Base-by-base conservation (phyloP, 2,113 vertebrate species). In the Neomonachus schauinslandi region DNA sequence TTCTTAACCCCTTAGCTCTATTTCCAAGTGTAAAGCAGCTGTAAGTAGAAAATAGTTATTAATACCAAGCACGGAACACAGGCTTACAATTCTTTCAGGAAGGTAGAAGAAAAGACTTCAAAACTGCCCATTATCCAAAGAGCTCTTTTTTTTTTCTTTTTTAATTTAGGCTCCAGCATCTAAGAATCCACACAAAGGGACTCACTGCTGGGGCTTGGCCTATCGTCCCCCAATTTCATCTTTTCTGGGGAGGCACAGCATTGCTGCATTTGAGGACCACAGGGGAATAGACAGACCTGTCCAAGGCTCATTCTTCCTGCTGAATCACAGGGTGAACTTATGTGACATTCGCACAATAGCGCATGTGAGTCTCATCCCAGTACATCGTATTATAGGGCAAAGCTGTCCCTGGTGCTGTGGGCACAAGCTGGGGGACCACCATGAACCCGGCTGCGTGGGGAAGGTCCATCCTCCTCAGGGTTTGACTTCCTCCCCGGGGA, bases 141-240 rank as follows among this genome's bases (percentile, higher is more conserved):
- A 49, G 22, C 6, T 33, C 14, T 39, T 57, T 55, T 13, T 6
- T 13, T 36, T 36, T 69, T 69, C 18, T 69, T 69, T 69, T n/a
- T 36, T 1, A 81, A 51, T 46, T 36, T 39, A 61, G 81, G 49
- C 57, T 18, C 3, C 0, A 46, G 72, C 51, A 86, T 77, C 65
- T 57, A 55, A 16, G n/a, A 92, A 94, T 16, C n/a, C 57, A 74
- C 71, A 85, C 15, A 24, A 22, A 86, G 31, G 42, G 72, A 19
- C 21, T 33, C 33, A 11, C 14, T 0, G 2, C 2, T 4, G 1
- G 36, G 11, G n/a, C 10, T 71, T 14, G 2, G 89, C 14, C 72
- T 18, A 6, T 21, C 0, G 0, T 6, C 31, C 24, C 39, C 1
- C n/a, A 7, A 7, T 39, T 31, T 49, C 18, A 0, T 31, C 76